Base-by-base conservation (phyloP, 2,888 invertebrate species). In the Tenthredo scrophulariae region DNA sequence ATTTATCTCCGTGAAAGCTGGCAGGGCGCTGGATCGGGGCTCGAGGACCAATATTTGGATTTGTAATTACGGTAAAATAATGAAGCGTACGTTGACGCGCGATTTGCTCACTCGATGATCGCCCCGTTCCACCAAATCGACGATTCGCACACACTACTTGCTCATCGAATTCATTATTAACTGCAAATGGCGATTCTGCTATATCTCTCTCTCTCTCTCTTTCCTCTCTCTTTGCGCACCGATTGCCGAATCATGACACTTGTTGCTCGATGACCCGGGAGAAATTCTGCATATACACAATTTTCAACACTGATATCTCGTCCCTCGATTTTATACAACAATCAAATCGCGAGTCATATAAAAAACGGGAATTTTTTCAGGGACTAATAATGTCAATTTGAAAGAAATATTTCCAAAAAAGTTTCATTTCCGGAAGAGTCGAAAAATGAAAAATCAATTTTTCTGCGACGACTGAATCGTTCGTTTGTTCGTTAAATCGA, bases 251-350 rank as follows among this genome's bases (percentile, higher is more conserved):
- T 86, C 86, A 88, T 88, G 87, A 88, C 88, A 89, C 88, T 88
- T 89, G 88, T 89, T 89, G 88, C 88, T 86, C 86, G 88, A 89
- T 88, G 88, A 89, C 86, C 80, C 67, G 22, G 6, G 50, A 33
- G 18, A 18, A 77, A 50, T 22, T n/a, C 13, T n/a, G 18, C 75
- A 54, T n/a, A 54, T 22, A 6, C 10, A 6, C 18, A 43, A 22
- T 74, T n/a, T 43, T 37, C 15, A 7, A 15, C n/a, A 33, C 33
- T 18, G 22, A 70, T 70, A 15, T 33, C 33, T 6, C 15, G 4
- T 5, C 67, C 33, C 37, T n/a, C 26, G 2, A 29, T 22, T 65
- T 65, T 10, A 6, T 0, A 29, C 15, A 13, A 13, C 43, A 13
- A 43, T 13, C 43, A 46, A 46, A 46, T 46, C 46, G 40, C 46